Conservation (phyloP, 2,888 invertebrate species). For the Drosophila nr. perissopoda region DNA sequence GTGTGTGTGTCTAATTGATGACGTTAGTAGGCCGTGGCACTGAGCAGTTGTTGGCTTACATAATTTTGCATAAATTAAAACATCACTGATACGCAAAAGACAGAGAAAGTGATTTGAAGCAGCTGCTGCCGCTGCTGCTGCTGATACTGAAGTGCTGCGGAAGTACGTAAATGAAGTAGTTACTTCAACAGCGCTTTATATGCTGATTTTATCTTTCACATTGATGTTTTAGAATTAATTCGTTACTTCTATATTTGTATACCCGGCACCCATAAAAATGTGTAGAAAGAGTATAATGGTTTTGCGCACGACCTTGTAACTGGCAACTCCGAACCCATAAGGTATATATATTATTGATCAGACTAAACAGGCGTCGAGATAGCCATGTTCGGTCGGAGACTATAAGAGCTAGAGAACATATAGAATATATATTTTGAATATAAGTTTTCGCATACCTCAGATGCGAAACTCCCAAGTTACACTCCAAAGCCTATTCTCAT, state of each 20-base stretch:
- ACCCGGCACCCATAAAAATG: background rate
- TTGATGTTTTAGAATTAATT: slow-evolving; percentile 9
- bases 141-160: slow-evolving; percentile 2
- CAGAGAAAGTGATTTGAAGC: slow-evolving; percentile 18
- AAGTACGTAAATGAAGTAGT: background rate
- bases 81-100: slow-evolving; percentile 22
- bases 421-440: background rate
- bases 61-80: slow-evolving; percentile 60
- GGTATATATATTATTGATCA: background rate
- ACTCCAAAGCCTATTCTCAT: background rate
- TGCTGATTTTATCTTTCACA: background rate
- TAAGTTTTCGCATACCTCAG: background rate
- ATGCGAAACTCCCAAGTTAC: background rate
- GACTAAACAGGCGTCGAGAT: background rate
- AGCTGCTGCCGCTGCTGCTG: slow-evolving; percentile 14
- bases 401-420: background rate
- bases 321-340: background rate
- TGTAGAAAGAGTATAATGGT: background rate
- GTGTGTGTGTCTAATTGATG: slow-evolving; percentile 36
- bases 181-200: slow-evolving; percentile 5
- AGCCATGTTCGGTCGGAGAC: background rate
- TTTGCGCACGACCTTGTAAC: background rate
- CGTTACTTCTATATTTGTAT: background rate
- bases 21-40: slow-evolving; percentile 1
- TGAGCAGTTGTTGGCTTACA: slow-evolving; percentile 38